These are phyloP conservation scores for Scarus forsteni DNA, from an alignment of 2,797 vertebrate genomes.

Conservation along the genomic window DNA sequence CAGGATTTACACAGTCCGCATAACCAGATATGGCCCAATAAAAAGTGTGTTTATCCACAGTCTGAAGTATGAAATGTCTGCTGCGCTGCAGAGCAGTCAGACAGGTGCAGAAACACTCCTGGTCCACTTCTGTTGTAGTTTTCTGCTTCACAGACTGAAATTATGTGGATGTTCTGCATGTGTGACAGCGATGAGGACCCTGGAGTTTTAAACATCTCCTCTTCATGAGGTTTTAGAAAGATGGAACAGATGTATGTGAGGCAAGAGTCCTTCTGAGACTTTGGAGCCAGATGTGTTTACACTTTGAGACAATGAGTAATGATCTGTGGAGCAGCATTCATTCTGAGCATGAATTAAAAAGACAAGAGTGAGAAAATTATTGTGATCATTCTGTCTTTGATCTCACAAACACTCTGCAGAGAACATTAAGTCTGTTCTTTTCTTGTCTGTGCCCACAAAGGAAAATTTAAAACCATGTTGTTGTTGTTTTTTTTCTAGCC, in stretches of 20 bases:
- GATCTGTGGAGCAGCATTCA: conserved; percentile 24
- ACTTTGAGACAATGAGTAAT: conserved; percentile 30
- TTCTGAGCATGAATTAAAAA: conserved; percentile 35
- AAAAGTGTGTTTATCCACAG: conserved; percentile 32
- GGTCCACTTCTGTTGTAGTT: conserved; percentile 27
- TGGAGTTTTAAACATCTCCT: conserved; percentile 43
- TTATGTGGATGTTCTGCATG: conserved; percentile 56
- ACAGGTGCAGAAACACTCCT: conserved; percentile 60
- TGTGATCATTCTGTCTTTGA: conserved; percentile 6
- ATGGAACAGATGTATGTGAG: conserved; percentile 56
- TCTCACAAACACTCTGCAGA: neutral
- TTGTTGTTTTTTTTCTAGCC: too few species aligned
- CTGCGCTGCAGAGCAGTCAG: conserved; percentile 40
- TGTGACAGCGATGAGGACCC: conserved; percentile 46
- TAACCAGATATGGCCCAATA: conserved; percentile 36
- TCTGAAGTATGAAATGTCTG: conserved; percentile 55
- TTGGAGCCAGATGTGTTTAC: conserved; percentile 67
- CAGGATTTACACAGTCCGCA: conserved; percentile 23
- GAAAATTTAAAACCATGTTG: too few species aligned
- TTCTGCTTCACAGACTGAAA: conserved; percentile 22
- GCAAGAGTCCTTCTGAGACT: conserved; percentile 37
- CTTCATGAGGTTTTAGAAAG: conserved; percentile 49
- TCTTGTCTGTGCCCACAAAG: too few species aligned
- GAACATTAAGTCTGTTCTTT: too few species aligned
- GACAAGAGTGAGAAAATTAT: conserved; percentile 8